phyloP scores from a whole-genome alignment of 1,140 invertebrate species.

The Aradophagus sp. region DNA sequence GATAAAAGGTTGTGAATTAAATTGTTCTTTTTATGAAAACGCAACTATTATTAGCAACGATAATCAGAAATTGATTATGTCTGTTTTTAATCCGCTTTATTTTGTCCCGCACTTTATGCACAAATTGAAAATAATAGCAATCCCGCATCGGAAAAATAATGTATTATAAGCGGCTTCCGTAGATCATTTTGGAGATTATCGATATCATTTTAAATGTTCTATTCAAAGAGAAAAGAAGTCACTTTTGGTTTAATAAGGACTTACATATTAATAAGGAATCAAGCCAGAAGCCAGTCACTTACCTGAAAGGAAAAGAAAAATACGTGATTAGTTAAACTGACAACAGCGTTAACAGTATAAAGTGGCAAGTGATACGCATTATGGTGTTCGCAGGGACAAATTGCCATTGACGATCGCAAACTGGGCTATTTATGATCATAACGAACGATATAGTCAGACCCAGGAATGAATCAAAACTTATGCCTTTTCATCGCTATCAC shows the following conservation, averaged over 20 bases:
- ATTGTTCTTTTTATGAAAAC: too few species aligned
- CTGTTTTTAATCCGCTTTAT: too few species aligned
- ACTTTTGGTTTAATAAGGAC: neutral
- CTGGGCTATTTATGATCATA: constrained; percentile 30
- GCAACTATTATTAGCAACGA: too few species aligned
- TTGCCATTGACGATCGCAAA: constrained; percentile 40
- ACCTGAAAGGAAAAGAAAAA: constrained; percentile 64
- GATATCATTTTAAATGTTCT: too few species aligned
- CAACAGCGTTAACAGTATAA: constrained; percentile 1
- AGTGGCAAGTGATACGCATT: constrained; percentile 9
- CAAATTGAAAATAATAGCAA: too few species aligned
- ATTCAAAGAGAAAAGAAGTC: too few species aligned
- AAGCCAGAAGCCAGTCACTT: constrained; percentile 51
- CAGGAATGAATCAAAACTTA: constrained; percentile 53
- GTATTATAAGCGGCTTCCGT: too few species aligned
- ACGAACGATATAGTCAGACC: constrained; percentile 42
- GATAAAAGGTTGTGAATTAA: too few species aligned
- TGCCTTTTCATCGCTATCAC: constrained; percentile 48
- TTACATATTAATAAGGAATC: neutral
- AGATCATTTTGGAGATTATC: too few species aligned
- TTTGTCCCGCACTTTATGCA: too few species aligned
- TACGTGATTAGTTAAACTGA: constrained; percentile 16
- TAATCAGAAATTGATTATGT: too few species aligned
- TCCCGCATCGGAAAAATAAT: too few species aligned
- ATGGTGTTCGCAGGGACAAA: constrained; percentile 29